phyloP scores from a whole-genome alignment of 1,140 invertebrate species.

The Polypedilum vanderplanki region DNA sequence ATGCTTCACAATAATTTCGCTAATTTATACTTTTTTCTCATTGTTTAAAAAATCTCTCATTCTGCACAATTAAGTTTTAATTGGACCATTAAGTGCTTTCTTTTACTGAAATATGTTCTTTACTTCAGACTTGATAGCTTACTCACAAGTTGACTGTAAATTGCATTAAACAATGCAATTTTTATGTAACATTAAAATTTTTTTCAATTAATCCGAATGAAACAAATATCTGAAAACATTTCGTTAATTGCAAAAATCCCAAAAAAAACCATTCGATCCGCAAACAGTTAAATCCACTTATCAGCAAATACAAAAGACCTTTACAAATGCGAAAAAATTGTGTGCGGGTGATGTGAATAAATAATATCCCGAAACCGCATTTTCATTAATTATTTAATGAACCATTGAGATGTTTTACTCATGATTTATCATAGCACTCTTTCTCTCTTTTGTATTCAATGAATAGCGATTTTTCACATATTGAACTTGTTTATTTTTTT shows the following conservation, averaged over 20 bases:
- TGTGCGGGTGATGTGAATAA: background rate
- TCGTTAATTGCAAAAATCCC: too few relatives aligned
- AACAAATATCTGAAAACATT: too few relatives aligned
- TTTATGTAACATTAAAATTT: too few relatives aligned
- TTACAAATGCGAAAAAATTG: too few relatives aligned
- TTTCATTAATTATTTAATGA: constrained; percentile 20
- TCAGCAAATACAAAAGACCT: too few relatives aligned
- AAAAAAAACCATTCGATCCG: too few relatives aligned
- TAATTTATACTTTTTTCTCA: background rate
- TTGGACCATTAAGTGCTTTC: background rate
- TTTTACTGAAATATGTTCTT: too few relatives aligned
- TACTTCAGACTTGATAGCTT: too few relatives aligned
- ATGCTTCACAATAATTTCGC: background rate
- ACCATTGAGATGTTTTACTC: background rate
- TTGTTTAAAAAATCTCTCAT: constrained; percentile 6
- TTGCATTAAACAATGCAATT: too few relatives aligned
- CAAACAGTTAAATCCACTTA: too few relatives aligned
- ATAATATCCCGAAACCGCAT: background rate
- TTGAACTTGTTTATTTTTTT: background rate
- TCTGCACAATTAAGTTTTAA: constrained; percentile 6
- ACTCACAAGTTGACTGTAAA: too few relatives aligned
- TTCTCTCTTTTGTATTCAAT: background rate
- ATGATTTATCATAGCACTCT: background rate
- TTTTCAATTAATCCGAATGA: too few relatives aligned
- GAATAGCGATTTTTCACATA: background rate